A percentile compares a stretch with the other conserved stretches of the same genome.
Evolutionary conservation across 2,113 vertebrate species (phyloP).

Genomic region (Apodemus sylvaticus): DNA sequence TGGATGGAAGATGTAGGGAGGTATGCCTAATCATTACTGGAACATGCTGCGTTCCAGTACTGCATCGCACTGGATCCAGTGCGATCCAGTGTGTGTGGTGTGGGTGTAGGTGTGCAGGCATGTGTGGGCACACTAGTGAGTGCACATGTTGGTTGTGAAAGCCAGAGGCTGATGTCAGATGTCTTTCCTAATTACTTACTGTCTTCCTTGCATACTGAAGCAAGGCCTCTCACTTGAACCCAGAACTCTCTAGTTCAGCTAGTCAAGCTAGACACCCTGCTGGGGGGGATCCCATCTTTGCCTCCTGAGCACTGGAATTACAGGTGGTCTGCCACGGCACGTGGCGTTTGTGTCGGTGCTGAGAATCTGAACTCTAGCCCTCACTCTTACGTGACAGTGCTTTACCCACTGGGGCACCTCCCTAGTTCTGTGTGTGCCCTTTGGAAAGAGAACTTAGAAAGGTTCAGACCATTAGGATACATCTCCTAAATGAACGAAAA

Average conservation of each 20-base stretch:
- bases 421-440: background rate
- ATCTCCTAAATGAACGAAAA: constrained; percentile 6
- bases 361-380: background rate
- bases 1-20: background rate
- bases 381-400: no score
- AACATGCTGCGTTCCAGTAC: background rate
- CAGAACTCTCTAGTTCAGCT: background rate
- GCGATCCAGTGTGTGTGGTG: background rate
- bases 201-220: background rate
- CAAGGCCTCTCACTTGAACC: background rate
- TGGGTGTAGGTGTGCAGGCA: background rate
- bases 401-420: background rate
- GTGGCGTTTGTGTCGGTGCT: background rate
- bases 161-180: background rate
- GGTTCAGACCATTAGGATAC: background rate
- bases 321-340: background rate
- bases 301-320: background rate
- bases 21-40: background rate
- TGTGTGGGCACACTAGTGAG: no score
- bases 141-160: background rate
- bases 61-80: no score
- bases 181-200: background rate
- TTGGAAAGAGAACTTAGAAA: constrained; percentile 17
- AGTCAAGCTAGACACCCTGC: background rate
- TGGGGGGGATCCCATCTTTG: background rate